phyloP scores from a whole-genome alignment of 1,140 invertebrate genomes.

The Batillaria attramentaria region DNA sequence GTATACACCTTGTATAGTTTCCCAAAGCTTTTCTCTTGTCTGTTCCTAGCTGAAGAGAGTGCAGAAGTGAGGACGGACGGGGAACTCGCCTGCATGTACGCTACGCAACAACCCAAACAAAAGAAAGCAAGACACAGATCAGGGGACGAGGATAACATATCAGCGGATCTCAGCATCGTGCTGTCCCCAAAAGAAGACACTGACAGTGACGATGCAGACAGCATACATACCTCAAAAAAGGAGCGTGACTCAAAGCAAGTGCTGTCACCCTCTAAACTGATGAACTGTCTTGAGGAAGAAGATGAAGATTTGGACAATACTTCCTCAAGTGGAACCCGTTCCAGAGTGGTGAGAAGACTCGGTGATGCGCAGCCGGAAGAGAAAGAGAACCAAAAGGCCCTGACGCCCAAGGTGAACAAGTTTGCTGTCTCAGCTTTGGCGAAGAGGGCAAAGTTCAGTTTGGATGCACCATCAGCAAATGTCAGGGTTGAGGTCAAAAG shows the following conservation, averaged over 20 bases:
- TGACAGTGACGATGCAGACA: neutral
- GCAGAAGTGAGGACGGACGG: neutral
- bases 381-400: conserved; percentile 4
- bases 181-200: neutral
- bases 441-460: conserved; percentile 28
- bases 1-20: neutral
- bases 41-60: conserved; percentile 7
- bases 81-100: conserved; percentile 18
- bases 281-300: too few relatives aligned
- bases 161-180: neutral
- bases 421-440: conserved; percentile 29
- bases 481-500: conserved; percentile 35
- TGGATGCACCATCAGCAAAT: conserved; percentile 17
- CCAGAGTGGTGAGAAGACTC: too few relatives aligned
- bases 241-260: conserved; percentile 11
- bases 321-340: too few relatives aligned
- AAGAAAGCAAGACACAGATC: conserved; percentile 1
- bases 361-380: neutral
- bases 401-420: conserved; percentile 24
- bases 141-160: neutral
- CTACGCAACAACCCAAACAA: neutral
- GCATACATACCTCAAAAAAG: neutral
- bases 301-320: too few relatives aligned
- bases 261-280: conserved; percentile 18
- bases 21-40: neutral